These are phyloP conservation scores for Buphagus erythrorhynchus DNA, from an alignment of 2,797 vertebrate species.

Conservation along the genomic window DNA sequence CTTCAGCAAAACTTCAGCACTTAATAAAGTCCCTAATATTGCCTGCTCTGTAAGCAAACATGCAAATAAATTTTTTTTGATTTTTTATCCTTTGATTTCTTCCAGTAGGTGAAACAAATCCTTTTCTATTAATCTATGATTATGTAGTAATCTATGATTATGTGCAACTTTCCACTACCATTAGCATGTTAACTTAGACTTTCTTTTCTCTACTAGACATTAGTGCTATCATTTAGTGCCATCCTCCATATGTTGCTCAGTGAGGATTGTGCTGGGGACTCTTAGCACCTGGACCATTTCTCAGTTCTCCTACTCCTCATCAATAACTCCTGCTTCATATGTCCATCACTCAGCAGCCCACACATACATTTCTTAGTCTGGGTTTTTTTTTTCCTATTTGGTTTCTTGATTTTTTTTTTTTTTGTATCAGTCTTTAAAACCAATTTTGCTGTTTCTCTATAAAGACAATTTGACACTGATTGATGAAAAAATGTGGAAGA, in stretches of 20 bases:
- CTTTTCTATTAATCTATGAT: neutral
- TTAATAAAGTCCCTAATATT: neutral
- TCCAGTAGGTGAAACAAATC: neutral
- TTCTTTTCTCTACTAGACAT: neutral
- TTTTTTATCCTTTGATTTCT: neutral
- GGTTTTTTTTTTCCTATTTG: too few relatives aligned
- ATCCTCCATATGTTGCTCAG: neutral
- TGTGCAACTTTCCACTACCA: neutral
- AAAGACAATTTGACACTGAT: neutral
- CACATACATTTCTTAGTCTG: neutral
- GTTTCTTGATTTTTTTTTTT: neutral
- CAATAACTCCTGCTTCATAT: neutral
- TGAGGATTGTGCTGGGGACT: neutral
- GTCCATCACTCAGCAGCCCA: slow-evolving; percentile 1
- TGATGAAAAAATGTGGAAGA: neutral
- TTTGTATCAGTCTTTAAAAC: neutral
- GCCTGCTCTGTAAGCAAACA: neutral
- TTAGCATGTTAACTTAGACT: neutral
- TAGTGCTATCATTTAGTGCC: neutral
- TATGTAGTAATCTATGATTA: neutral
- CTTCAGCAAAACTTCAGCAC: neutral
- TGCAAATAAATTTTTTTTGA: neutral
- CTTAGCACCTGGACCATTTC: neutral
- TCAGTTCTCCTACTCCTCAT: slow-evolving; percentile 38
- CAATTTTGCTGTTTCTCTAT: neutral